Evolutionary conservation across 2,113 vertebrate genomes (phyloP).

Genomic region (Clinocottus analis): DNA sequence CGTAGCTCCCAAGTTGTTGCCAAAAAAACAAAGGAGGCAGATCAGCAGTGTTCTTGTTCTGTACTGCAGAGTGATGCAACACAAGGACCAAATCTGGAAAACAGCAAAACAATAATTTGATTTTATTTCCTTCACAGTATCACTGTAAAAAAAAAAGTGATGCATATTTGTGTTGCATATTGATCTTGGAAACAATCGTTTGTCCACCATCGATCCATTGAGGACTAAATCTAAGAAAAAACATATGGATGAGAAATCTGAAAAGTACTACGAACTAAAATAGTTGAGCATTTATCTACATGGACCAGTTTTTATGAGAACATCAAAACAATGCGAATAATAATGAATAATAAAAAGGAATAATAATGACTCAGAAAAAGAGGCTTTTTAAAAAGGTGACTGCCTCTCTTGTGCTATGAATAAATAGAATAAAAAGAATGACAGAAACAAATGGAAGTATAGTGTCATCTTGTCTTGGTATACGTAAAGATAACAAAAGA

Average conservation of each 20-base stretch:
- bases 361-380: not conserved
- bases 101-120: not conserved
- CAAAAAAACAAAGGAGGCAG: slow-evolving; percentile 21
- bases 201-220: not conserved
- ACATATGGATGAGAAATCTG: not conserved
- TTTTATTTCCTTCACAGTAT: not conserved
- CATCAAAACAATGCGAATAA: not conserved
- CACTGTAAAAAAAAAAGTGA: slow-evolving; percentile 1
- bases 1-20: slow-evolving; percentile 33
- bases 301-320: not conserved
- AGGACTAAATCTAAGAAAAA: not conserved
- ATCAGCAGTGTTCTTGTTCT: slow-evolving; percentile 24
- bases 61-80: slow-evolving; percentile 30
- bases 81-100: slow-evolving; percentile 9
- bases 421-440: not conserved
- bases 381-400: not conserved
- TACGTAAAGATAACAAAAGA: not conserved
- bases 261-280: not conserved
- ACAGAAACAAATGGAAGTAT: not conserved
- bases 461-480: not conserved
- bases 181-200: not conserved
- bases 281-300: not conserved
- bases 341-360: not conserved
- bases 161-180: not conserved
- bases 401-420: not conserved